phyloP scores from a whole-genome alignment of 2,888 invertebrate genomes.

The Pheosia gnoma region DNA sequence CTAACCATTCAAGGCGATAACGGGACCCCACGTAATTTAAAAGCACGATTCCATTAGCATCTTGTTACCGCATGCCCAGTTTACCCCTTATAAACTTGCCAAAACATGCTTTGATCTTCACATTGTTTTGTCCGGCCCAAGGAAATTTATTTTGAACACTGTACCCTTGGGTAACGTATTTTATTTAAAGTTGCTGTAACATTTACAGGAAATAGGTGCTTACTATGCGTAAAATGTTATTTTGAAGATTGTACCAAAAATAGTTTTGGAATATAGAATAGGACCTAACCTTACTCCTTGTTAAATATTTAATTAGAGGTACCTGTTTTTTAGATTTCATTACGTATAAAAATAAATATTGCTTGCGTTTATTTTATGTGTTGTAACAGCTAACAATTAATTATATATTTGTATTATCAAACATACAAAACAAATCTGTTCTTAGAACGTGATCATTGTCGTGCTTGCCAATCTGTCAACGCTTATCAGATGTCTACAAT shows the following conservation, averaged over 20 bases:
- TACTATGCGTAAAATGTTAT: slow-evolving; percentile 28
- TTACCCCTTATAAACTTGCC: slow-evolving; percentile 60
- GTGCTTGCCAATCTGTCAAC: slow-evolving; percentile 49
- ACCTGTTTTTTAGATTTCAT: too few relatives aligned
- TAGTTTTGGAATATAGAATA: slow-evolving; percentile 19
- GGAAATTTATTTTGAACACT: slow-evolving; percentile 56
- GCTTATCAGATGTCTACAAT: slow-evolving; percentile 45
- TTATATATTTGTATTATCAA: slow-evolving; percentile 16
- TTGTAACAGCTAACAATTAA: slow-evolving; percentile 2
- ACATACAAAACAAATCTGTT: slow-evolving; percentile 30
- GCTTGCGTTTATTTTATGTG: background rate
- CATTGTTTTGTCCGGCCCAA: slow-evolving; percentile 71
- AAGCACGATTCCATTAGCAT: slow-evolving; percentile 66
- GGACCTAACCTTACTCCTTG: too few relatives aligned
- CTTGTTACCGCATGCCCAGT: slow-evolving; percentile 58
- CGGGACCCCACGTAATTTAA: slow-evolving; percentile 54
- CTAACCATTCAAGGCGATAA: slow-evolving; percentile 44
- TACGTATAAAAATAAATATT: too few relatives aligned
- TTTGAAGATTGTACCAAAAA: slow-evolving; percentile 28
- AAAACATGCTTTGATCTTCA: slow-evolving; percentile 66
- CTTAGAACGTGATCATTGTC: slow-evolving; percentile 19
- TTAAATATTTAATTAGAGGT: too few relatives aligned
- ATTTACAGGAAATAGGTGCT: slow-evolving; percentile 28
- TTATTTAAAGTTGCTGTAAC: slow-evolving; percentile 48
- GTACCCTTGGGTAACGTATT: slow-evolving; percentile 60